Evolutionary conservation across 2,888 invertebrate species (phyloP).

Genomic region (Exocentrus adspersus): DNA sequence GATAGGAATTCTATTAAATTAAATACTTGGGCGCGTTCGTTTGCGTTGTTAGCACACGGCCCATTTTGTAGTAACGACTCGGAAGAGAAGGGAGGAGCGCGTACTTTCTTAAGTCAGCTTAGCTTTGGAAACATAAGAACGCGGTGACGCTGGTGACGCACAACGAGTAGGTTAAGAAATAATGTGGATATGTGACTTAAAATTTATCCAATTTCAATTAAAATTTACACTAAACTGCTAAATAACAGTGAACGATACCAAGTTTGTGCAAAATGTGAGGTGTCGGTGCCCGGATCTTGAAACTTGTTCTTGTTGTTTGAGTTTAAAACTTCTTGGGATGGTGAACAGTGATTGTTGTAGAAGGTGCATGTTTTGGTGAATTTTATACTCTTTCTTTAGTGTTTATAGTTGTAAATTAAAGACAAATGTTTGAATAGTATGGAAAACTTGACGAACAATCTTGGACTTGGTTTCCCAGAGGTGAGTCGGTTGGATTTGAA

Average conservation of each 20-base stretch:
- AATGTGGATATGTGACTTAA: slow-evolving; percentile 36
- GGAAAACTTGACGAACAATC: slow-evolving; percentile 59
- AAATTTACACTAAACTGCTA: neutral
- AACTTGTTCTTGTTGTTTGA: slow-evolving; percentile 13
- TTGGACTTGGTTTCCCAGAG: slow-evolving; percentile 58
- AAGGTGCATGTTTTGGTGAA: slow-evolving; percentile 33
- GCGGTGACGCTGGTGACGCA: slow-evolving; percentile 38
- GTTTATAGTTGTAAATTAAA: neutral
- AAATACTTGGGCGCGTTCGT: neutral
- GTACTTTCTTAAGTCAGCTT: slow-evolving; percentile 52
- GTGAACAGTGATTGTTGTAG: slow-evolving; percentile 38
- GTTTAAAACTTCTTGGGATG: slow-evolving; percentile 28
- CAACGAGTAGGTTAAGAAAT: slow-evolving; percentile 32
- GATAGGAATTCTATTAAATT: neutral
- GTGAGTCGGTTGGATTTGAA: slow-evolving; percentile 42
- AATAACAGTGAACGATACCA: neutral
- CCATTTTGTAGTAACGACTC: no score
- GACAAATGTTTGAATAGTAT: slow-evolving; percentile 30
- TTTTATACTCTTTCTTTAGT: neutral
- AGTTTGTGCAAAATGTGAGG: slow-evolving; percentile 18
- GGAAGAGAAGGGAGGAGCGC: slow-evolving; percentile 45
- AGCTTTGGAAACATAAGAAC: slow-evolving; percentile 39
- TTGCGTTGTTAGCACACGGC: slow-evolving; percentile 32
- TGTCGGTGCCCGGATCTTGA: slow-evolving; percentile 18
- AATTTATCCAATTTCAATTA: neutral